Base-by-base conservation (phyloP, 1,140 invertebrate species). In the Cheumatopsyche charites region DNA sequence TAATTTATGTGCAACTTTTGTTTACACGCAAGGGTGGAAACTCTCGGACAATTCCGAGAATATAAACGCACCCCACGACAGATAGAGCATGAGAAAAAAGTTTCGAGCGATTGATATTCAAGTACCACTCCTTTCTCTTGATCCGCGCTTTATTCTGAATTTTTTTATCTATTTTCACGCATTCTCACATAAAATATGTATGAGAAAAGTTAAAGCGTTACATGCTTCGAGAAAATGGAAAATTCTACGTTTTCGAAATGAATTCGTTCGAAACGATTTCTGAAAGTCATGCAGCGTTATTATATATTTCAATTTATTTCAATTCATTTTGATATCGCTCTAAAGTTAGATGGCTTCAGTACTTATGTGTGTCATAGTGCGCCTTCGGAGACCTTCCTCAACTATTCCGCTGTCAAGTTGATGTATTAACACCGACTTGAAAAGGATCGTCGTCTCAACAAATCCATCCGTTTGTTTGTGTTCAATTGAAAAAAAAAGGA, bases 341-440 rank as follows among this genome's bases (percentile, higher is more conserved):
- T n/a, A n/a, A n/a, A n/a, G n/a, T n/a, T n/a, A n/a, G 29, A 9
- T 3, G 9, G 9, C 29, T 36, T 36, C 29, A 36, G 29, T 36
- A 36, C 29, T 36, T 41, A 63, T 42, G 25, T 19, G 23, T 62
- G 62, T 63, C 62, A 63, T 63, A 26, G 41, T 23, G 15, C 29
- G 29, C 62, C 36, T 42, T 63, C 1, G 12, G 15, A 63, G 29
- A 63, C 62, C 62, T 63, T 63, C 15, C 41, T 63, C 62, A 36
- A 63, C 29, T 41, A 63, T 63, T 19, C 62, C 36, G 29, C 62
- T 63, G 62, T 63, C 62, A 63, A 41, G 62, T 63, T 63, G 62
- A 63, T 63, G 29, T 63, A 63, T 63, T 63, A 63, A 63, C 62
- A 63, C 29, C 26, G 15, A 25, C 62, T 63, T 63, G 62, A 63